Evolutionary conservation across 1,140 invertebrate species (phyloP), one percentile per base, ranked within the genome.

Genomic region (Xylocopa sonorina): DNA sequence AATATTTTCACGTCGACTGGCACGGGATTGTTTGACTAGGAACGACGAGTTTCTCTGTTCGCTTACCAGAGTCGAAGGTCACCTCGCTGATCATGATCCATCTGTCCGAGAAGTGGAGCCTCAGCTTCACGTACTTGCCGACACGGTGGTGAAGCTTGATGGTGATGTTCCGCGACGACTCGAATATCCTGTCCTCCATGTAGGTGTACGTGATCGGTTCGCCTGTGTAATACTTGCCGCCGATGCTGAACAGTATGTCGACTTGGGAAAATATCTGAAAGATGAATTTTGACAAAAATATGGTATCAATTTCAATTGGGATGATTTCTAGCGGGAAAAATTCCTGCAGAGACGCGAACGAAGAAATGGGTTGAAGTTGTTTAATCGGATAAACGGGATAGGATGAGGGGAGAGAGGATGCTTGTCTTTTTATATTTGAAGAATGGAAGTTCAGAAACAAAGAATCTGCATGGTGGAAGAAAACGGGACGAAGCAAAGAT

Each of bases 71-170:
- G 86, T 96, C 95, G 87, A 97, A 97, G 9, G 95, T 95, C 60
- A 98, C 94, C 93, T 98, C 98, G 91, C 97, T 97, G 85, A 99
- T 95, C 91, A 99, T 95, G 79, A 99, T 97, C 97, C 97, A 98
- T 68, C 95, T 94, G 6, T 97, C 94, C 10, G 97, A 95, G 92
- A 98, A 98, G 84, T 94, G 95, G 16, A 98, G 93, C 84, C 96
- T 95, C 21, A 98, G 93, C 84, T 96, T 96, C 38, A 98, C 95
- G 92, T 96, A 97, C 88, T 95, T 94, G 6, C 97, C 97, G 38
- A 98, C 94, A 10, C 96, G 94, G 86, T 98, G 95, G 90, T 97
- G 96, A 21, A 98, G 94, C 85, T 96, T 96, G 84, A 98, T 97
- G 80, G 95, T 95, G 34, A 98, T 95, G 90, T 97, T 97, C 32